phyloP scores from a whole-genome alignment of 2,113 vertebrate species.

The Vireo altiloquus region DNA sequence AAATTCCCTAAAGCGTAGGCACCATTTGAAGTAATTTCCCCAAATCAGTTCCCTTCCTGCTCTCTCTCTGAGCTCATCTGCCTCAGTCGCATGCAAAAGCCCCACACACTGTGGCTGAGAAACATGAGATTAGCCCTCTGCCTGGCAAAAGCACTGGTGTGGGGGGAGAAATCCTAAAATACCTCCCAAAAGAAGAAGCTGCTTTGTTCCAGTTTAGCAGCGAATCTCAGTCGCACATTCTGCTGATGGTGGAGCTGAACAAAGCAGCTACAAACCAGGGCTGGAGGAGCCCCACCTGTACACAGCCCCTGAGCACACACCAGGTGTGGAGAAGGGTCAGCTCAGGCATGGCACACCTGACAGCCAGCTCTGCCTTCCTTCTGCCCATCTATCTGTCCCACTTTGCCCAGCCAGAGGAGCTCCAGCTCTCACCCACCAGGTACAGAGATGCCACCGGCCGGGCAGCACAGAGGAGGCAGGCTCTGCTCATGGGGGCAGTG shows the following conservation, averaged over 20 bases:
- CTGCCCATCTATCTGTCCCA: neutral
- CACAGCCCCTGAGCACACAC: fast-evolving
- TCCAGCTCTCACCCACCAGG: neutral
- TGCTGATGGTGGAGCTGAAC: neutral
- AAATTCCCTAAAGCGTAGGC: neutral
- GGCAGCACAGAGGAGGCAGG: neutral
- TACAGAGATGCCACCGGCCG: neutral
- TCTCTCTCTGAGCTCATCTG: neutral
- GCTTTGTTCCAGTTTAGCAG: neutral
- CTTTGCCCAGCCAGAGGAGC: neutral
- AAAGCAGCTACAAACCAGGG: fast-evolving
- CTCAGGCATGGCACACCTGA: fast-evolving
- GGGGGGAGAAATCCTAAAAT: neutral
- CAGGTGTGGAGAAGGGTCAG: neutral
- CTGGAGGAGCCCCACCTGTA: neutral
- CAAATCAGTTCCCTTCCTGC: neutral
- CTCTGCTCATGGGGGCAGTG: neutral
- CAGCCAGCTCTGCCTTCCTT: neutral
- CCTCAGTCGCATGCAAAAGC: neutral
- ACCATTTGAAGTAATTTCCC: neutral
- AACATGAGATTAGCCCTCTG: neutral
- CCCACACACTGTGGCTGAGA: neutral
- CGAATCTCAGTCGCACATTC: neutral
- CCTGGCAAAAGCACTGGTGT: neutral
- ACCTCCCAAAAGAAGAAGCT: neutral